Evolutionary conservation across 1,140 invertebrate genomes (phyloP).

Genomic region (Apolygus lucorum): DNA sequence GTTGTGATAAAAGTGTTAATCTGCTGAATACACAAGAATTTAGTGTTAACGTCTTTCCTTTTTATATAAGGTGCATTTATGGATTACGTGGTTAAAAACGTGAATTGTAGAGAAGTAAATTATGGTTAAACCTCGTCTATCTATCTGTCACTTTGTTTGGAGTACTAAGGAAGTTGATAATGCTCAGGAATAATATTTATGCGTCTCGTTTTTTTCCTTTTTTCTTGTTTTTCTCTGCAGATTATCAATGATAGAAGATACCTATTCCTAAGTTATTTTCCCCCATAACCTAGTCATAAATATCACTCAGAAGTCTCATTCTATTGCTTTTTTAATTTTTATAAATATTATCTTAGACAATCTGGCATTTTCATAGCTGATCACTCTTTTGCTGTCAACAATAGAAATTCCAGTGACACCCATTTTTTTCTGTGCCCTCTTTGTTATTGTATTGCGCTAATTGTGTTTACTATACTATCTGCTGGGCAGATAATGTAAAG

Average conservation of each 20-base stretch:
- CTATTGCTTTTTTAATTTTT: slow-evolving; percentile 15
- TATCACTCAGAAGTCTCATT: slow-evolving; percentile 17
- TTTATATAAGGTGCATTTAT: neutral
- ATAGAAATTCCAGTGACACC: no score
- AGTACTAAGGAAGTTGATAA: no score
- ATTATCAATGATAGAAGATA: slow-evolving; percentile 19
- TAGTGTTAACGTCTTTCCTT: slow-evolving; percentile 13
- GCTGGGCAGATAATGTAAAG: neutral
- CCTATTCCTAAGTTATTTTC: slow-evolving; percentile 3
- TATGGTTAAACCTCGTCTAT: no score
- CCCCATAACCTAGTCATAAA: slow-evolving; percentile 24
- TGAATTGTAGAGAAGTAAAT: no score
- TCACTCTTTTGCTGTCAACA: no score
- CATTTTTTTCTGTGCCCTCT: no score
- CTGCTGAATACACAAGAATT: slow-evolving; percentile 18
- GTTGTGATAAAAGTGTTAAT: slow-evolving; percentile 23
- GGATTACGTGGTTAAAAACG: neutral
- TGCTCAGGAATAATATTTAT: slow-evolving; percentile 7
- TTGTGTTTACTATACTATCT: neutral
- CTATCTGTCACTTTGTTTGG: no score
- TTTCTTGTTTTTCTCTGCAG: slow-evolving; percentile 24
- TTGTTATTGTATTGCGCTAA: neutral
- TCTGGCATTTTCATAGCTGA: no score
- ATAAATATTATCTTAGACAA: no score
- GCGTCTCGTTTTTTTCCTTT: no score